phyloP scores from a whole-genome alignment of 2,113 vertebrate species.

The Conger conger region DNA sequence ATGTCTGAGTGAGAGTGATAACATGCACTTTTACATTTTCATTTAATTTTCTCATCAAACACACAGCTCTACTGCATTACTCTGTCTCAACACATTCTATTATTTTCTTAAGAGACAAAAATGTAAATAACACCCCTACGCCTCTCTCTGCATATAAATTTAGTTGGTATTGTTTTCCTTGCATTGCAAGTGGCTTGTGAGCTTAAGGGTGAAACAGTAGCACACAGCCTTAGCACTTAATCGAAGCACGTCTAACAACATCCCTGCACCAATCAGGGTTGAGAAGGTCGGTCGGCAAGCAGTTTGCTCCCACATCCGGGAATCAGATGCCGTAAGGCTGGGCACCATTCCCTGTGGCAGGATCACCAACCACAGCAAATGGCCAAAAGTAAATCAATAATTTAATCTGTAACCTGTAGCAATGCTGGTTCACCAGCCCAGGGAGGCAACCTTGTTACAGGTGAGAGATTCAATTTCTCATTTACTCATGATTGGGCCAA shows the following conservation, averaged over 20 bases:
- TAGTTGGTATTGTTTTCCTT: neutral
- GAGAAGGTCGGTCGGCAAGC: neutral
- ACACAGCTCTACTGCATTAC: neutral
- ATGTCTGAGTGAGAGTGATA: neutral
- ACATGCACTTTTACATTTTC: too few relatives aligned
- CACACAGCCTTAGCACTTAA: neutral
- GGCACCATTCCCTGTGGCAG: neutral
- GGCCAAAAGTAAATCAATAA: neutral
- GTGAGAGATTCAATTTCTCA: too few relatives aligned
- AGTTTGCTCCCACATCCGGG: neutral
- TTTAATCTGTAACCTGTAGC: slow-evolving; percentile 16
- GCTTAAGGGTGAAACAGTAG: neutral
- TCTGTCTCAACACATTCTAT: neutral
- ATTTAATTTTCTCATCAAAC: neutral
- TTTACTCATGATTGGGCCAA: too few relatives aligned
- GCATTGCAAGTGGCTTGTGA: neutral
- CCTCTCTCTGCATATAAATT: neutral
- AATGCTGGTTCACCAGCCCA: neutral
- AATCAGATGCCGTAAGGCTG: neutral
- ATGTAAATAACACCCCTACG: neutral
- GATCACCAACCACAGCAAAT: neutral
- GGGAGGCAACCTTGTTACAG: too few relatives aligned
- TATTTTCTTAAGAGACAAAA: neutral
- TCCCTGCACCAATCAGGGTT: neutral
- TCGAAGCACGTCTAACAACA: neutral